These are phyloP conservation scores for Acromyrmex heyeri DNA, from an alignment of 1,140 invertebrate species.

Conservation along the genomic window DNA sequence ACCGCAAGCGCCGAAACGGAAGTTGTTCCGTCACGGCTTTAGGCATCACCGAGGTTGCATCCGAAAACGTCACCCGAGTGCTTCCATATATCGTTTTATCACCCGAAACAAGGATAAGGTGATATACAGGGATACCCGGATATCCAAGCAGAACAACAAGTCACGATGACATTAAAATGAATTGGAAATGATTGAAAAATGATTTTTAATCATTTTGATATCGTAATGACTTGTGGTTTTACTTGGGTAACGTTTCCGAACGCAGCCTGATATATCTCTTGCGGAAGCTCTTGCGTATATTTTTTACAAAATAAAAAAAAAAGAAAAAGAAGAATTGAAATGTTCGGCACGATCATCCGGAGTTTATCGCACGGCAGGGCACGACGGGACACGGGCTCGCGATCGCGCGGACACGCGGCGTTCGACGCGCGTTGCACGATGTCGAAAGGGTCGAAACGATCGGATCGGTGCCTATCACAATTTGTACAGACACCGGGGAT, in stretches of 20 bases:
- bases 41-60: neutral
- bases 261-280: neutral
- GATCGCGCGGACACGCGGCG: constrained; percentile 49
- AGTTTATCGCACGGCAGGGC: neutral
- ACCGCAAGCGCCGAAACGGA: neutral
- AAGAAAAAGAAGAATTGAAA: constrained; percentile 29
- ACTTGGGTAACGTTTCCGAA: too few relatives aligned
- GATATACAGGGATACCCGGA: too few relatives aligned
- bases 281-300: constrained; percentile 52
- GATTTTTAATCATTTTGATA: too few relatives aligned
- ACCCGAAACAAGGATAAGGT: too few relatives aligned
- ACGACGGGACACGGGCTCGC: constrained; percentile 14
- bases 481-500: constrained; percentile 45
- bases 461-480: constrained; percentile 72
- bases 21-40: neutral
- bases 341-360: constrained; percentile 19
- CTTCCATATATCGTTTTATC: too few relatives aligned
- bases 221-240: too few relatives aligned
- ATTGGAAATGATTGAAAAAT: too few relatives aligned
- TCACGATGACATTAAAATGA: too few relatives aligned
- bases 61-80: too few relatives aligned
- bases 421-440: constrained; percentile 63
- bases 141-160: too few relatives aligned
- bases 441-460: constrained; percentile 80
- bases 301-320: constrained; percentile 55